These are phyloP conservation scores for Aethina tumida DNA, from an alignment of 1,140 invertebrate species.

Conservation along the genomic window DNA sequence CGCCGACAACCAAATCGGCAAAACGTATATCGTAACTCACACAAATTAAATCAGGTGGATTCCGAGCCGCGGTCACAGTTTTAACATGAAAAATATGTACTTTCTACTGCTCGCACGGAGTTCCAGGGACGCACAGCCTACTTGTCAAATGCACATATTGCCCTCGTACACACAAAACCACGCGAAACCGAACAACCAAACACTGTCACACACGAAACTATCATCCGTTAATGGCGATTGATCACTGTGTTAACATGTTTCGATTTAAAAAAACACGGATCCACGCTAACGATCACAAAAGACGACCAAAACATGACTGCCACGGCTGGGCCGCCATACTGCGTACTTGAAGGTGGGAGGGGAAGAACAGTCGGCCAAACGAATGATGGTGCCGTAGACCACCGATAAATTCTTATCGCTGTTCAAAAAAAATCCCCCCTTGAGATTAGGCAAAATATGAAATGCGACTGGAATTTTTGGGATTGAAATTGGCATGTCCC, in stretches of 20 bases:
- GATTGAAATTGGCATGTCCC: too few relatives aligned
- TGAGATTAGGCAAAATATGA: too few relatives aligned
- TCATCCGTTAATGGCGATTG: not conserved
- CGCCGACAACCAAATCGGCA: too few relatives aligned
- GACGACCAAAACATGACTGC: constrained; percentile 11
- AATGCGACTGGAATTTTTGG: too few relatives aligned
- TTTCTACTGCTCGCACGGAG: constrained; percentile 11
- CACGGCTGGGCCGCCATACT: constrained; percentile 15
- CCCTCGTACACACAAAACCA: not conserved
- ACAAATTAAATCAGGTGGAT: too few relatives aligned
- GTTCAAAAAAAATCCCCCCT: too few relatives aligned
- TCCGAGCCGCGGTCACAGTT: not conserved
- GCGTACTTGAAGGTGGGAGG: constrained; percentile 4
- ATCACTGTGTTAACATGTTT: not conserved
- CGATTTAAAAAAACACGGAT: not conserved
- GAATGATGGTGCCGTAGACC: too few relatives aligned
- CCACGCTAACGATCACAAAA: constrained; percentile 9
- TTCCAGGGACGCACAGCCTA: constrained; percentile 6
- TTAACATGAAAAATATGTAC: constrained; percentile 6
- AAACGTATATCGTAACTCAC: too few relatives aligned
- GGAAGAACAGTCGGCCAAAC: constrained; percentile 4
- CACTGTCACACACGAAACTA: not conserved
- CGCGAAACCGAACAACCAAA: too few relatives aligned
- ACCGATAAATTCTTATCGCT: too few relatives aligned
- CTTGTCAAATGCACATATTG: constrained; percentile 14